Evolutionary conservation across 2,888 invertebrate species (phyloP).

Genomic region (Apocheima hispidaria): DNA sequence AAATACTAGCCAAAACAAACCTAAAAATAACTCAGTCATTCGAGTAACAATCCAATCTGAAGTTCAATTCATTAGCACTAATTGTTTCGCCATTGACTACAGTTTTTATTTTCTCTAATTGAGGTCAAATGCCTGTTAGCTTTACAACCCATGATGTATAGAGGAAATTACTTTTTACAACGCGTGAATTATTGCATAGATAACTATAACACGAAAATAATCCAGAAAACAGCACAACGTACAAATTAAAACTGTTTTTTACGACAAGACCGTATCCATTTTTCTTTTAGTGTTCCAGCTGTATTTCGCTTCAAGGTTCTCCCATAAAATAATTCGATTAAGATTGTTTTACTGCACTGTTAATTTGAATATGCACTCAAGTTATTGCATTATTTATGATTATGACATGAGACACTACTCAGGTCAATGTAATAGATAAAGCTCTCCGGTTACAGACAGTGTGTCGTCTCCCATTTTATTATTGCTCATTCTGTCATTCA

Average conservation of each 20-base stretch:
- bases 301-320: constrained; percentile 28
- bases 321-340: constrained; percentile 28
- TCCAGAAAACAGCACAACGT: constrained; percentile 45
- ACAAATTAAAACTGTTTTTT: constrained; percentile 45
- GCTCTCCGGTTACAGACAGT: constrained; percentile 58
- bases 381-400: constrained; percentile 42
- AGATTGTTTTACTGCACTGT: constrained; percentile 27
- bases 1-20: constrained; percentile 19
- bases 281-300: constrained; percentile 34
- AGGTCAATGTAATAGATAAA: constrained; percentile 57
- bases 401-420: constrained; percentile 44
- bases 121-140: constrained; percentile 74
- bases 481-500: constrained; percentile 35
- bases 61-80: constrained; percentile 69
- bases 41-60: constrained; percentile 52
- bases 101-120: constrained; percentile 77
- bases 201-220: constrained; percentile 48
- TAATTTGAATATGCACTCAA: constrained; percentile 28
- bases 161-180: constrained; percentile 63
- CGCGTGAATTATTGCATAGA: constrained; percentile 51
- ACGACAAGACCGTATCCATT: constrained; percentile 37
- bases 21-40: constrained; percentile 19
- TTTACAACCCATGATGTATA: constrained; percentile 61
- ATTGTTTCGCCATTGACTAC: constrained; percentile 78
- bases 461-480: constrained; percentile 51